A percentile compares a stretch with the other conserved stretches of the same genome.
These are phyloP conservation scores for Penaeus monodon DNA, from an alignment of 2,888 invertebrate species.

Conservation along the genomic window DNA sequence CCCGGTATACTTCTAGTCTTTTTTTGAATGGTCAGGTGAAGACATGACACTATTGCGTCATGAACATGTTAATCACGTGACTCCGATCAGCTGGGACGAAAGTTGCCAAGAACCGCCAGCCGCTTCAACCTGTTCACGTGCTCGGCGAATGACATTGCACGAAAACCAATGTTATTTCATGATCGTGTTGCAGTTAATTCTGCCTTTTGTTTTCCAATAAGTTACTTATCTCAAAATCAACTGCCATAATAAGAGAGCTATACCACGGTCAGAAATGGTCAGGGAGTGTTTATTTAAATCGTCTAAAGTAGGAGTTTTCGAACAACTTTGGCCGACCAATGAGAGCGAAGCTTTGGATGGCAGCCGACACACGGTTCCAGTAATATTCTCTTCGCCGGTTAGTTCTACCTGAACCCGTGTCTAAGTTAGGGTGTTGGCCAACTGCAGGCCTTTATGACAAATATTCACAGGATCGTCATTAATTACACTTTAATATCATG, in stretches of 20 bases:
- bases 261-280: background rate
- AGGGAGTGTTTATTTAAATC: background rate
- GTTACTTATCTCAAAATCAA: background rate
- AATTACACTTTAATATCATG: background rate
- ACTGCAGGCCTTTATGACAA: constrained; percentile 14
- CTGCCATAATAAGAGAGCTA: background rate
- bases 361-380: constrained; percentile 48
- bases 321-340: constrained; percentile 21
- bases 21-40: background rate
- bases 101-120: constrained; percentile 13
- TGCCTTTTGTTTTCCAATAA: background rate
- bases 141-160: constrained; percentile 8
- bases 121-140: constrained; percentile 27
- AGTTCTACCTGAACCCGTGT: constrained; percentile 46
- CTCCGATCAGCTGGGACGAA: constrained; percentile 27
- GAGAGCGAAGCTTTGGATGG: constrained; percentile 19
- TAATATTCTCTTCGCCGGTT: constrained; percentile 42
- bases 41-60: background rate
- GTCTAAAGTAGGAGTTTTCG: constrained; percentile 20
- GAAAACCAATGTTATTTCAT: background rate
- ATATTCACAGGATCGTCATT: background rate
- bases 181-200: background rate
- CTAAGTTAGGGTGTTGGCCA: constrained; percentile 34
- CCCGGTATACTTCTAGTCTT: background rate
- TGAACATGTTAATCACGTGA: background rate